Base-by-base conservation (phyloP, 2,797 vertebrate species). In the Fratercula arctica region DNA sequence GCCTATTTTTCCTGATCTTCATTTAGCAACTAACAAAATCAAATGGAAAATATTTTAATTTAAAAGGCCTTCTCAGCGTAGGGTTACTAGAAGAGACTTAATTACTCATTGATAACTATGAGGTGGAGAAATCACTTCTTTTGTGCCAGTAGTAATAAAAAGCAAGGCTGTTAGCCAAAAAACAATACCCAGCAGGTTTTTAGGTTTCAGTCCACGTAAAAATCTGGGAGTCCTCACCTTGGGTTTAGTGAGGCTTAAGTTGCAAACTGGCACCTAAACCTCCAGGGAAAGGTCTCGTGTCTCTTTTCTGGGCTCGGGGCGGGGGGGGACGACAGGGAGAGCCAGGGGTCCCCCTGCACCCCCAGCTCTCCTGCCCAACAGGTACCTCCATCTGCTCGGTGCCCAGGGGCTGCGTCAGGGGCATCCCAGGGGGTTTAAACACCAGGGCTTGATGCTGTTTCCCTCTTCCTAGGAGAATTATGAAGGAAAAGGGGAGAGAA, bases 31-130 rank as follows among this genome's bases (percentile, higher is more conserved):
- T 59, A 85, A 94, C 81, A 94, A 95, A 97, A 92, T 96, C 76
- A 72, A 95, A 88, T 29, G 60, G 87, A 96, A 97, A 96, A 97
- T 94, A 67, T 94, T 93, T 64, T 69, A 24, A 85, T 95, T 96
- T 73, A 94, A 76, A 95, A 94, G 70, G 86, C 80, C 29, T 81
- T 53, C 74, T 90, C 51, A 3, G 90, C 10, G 1, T 1, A 54
- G 85, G 60, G 89, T 80, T 54, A 24, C 68, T 50, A 31, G 70
- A 70, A 54, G 85, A 83, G 66, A 33, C 79, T 96, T 96, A 89
- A 97, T 96, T 97, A 75, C 79, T 94, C 56, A 35, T 61, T 83
- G 87, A 67, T 82, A 31, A 79, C 73, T 31, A 6, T 1, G 29
- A 85, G 94, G 70, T 48, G 81, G 35, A 77, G 74, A 94, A 96